Evolutionary conservation across 2,113 vertebrate genomes (phyloP).

Genomic region (Tichodroma muraria): DNA sequence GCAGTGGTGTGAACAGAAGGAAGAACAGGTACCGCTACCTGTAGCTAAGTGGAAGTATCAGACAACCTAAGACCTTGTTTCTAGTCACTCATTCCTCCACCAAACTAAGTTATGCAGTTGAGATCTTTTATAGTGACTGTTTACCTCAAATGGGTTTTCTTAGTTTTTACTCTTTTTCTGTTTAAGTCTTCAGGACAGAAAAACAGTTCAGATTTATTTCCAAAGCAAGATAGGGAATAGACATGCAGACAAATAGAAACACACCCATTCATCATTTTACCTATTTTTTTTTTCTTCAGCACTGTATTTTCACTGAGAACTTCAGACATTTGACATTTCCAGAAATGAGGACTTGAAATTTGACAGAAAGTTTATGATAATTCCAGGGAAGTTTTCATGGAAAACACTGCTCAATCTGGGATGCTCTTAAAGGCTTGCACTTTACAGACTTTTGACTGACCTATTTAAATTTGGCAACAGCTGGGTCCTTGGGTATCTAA

Average conservation of each 20-base stretch:
- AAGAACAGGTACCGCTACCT: neutral
- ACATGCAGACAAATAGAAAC: neutral
- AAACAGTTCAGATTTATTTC: neutral
- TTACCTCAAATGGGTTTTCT: neutral
- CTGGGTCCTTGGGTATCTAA: neutral
- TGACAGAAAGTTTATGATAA: neutral
- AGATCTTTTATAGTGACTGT: neutral
- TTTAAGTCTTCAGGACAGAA: neutral
- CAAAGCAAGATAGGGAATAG: neutral
- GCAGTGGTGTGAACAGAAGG: neutral
- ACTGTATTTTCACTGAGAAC: neutral
- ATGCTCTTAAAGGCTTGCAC: neutral
- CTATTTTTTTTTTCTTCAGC: neutral
- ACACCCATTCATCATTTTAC: neutral
- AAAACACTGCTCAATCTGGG: neutral
- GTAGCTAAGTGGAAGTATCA: neutral
- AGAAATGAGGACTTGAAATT: neutral
- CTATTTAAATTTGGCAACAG: neutral
- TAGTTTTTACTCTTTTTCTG: neutral
- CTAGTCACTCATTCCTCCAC: neutral
- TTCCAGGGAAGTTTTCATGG: neutral
- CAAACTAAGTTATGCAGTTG: neutral
- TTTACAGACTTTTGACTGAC: neutral
- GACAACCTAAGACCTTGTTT: neutral
- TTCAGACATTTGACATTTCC: neutral